Evolutionary conservation across 2,888 invertebrate species (phyloP), one percentile per base, ranked within the genome.

Genomic region (Netelia inedita): DNA sequence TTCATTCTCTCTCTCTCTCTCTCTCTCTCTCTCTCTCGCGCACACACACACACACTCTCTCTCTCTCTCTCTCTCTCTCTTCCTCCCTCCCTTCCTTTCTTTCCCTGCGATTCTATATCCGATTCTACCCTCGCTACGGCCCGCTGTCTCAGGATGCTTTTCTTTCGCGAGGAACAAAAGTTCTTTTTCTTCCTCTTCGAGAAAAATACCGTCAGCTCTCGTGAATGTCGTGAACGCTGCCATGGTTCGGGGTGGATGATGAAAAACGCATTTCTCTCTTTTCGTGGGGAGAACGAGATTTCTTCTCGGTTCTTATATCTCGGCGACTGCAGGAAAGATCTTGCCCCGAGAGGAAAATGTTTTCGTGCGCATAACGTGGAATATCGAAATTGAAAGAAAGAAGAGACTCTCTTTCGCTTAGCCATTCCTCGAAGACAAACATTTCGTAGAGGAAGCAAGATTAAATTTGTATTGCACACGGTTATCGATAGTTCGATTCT

Each of bases 11-110:
- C 84, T 72, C 72, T 85, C 88, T 87, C 88, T 85, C 89, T 88
- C 87, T 71, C 65, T 88, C 87, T 74, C 59, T 19, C 28, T 71
- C 82, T 85, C 28, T 59, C 53, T 66, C 85, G n/a, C n/a, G n/a
- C n/a, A n/a, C n/a, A n/a, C n/a, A n/a, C n/a, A n/a, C n/a, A n/a
- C n/a, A n/a, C n/a, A n/a, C 28, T 71, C 82, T 85, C 28, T 59
- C 53, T 66, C 85, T 72, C 72, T 85, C 88, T 87, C 88, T 85
- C 89, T 88, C 87, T 71, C 65, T 88, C 87, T 74, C 59, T 19
- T 23, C 68, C 81, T 85, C 73, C 71, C 68, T 75, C 73, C 16
- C 16, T 1, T 9, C 21, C 63, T 71, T 55, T 71, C 63, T 28
- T 46, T 72, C 57, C 14, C 10, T 23, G 59, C 14, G 53, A 16